Evolutionary conservation across 2,797 vertebrate species (phyloP), one percentile per base, ranked within the genome.

Genomic region (Pseudochirops corinnae): DNA sequence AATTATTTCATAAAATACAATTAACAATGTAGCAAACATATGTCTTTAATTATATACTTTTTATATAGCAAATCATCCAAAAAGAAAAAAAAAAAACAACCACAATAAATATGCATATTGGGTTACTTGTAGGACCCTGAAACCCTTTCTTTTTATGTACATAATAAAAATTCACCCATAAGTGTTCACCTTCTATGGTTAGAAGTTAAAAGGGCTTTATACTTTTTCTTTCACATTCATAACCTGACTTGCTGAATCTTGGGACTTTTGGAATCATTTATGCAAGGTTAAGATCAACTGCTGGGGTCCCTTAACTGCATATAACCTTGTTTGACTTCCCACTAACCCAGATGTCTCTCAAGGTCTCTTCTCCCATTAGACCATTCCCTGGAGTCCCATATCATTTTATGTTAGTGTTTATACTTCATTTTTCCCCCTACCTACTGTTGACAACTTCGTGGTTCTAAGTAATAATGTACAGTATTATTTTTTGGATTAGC

Each of bases 1-100:
- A 50, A 46, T 82, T 1, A 62, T 56, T 92, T 90, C n/a, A 91
- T 50, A 93, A 94, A 94, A 92, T 92, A 67, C 92, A 52, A 53
- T 9, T 87, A 50, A 91, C 33, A 13, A 53, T 46, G 56, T 53
- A 58, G 1, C 57, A 96, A 90, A 3, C 93, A 0, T 82, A 90
- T 14, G 10, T 74, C 94, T 90, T 93, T 58, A 82, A 7, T 0
- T 1, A 26, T 74, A 56, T n/a, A 33, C 31, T 14, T 62, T 62
- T 18, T n/a, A 74, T 67, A 13, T 67, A 95, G 67, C 90, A 92
- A 92, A 55, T 90, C 18, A 53, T 96, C 12, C 56, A 33, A 46
- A 50, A 46, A 46, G 18, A 46, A 46, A 82, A 39, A 74, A 39
- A n/a, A n/a, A n/a, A n/a, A n/a, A n/a, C n/a, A n/a, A n/a, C n/a